Percentiles rank a stretch among this genome's conserved stretches.
These are phyloP conservation scores for Caenorhabditis elegans DNA, from an alignment of 1,140 invertebrate species.

Conservation along the genomic window WBcel235 BX284606.5:17065001-17065500, in stretches of 20 bases:
- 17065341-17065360: no score
- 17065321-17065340: no score
- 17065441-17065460: no score
- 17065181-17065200: background rate
- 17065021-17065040: background rate
- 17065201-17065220: background rate
- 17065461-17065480: background rate
- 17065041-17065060: background rate
- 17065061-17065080: background rate
- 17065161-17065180: background rate
- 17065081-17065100: background rate
- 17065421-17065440: no score
- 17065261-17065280: background rate
- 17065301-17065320: no score
- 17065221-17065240: background rate
- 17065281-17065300: no score
- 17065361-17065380: no score
- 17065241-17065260: background rate
- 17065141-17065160: background rate
- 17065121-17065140: slow-evolving; percentile 6
- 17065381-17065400: no score
- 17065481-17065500: no score
- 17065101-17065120: background rate
- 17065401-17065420: no score
- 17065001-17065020: background rate